Percentiles rank a stretch among this genome's conserved stretches.
These are phyloP conservation scores for Sturnus vulgaris DNA, from an alignment of 2,113 vertebrate genomes.

Conservation along the genomic window DNA sequence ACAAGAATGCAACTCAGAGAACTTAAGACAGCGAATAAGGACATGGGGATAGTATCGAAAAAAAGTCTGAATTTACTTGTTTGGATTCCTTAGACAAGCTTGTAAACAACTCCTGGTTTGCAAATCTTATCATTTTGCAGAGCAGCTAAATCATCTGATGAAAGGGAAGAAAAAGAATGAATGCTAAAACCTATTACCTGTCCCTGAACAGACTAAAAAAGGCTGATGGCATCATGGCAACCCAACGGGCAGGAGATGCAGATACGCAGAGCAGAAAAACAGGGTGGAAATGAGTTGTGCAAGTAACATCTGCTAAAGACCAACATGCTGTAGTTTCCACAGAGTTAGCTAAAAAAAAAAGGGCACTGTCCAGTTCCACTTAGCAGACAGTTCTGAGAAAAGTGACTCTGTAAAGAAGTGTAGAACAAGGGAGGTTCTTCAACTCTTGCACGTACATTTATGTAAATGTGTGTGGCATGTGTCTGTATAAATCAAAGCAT, in stretches of 20 bases:
- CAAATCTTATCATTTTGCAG: not conserved
- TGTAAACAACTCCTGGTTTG: not conserved
- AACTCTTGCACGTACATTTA: not conserved
- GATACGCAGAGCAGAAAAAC: not conserved
- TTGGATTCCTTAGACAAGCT: not conserved
- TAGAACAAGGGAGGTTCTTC: not conserved
- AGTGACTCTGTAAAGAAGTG: not conserved
- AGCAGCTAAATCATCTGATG: not conserved
- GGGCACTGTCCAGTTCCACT: not conserved
- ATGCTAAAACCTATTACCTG: not conserved
- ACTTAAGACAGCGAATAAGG: fast-evolving
- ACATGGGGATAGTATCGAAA: not conserved
- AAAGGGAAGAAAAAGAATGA: not conserved
- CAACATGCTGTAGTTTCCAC: not conserved
- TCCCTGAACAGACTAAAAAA: not conserved
- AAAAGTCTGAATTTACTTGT: not conserved
- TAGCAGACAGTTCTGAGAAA: not conserved
- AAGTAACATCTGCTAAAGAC: not conserved
- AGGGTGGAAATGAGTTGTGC: not conserved
- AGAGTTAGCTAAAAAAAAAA: not conserved
- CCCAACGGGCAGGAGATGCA: not conserved
- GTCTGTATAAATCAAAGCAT: not conserved
- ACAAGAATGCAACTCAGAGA: not conserved
- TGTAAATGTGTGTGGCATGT: fast-evolving
- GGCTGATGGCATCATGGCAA: not conserved